These are phyloP conservation scores for Anguilla megastoma DNA, from an alignment of 2,797 vertebrate species.

Conservation along the genomic window DNA sequence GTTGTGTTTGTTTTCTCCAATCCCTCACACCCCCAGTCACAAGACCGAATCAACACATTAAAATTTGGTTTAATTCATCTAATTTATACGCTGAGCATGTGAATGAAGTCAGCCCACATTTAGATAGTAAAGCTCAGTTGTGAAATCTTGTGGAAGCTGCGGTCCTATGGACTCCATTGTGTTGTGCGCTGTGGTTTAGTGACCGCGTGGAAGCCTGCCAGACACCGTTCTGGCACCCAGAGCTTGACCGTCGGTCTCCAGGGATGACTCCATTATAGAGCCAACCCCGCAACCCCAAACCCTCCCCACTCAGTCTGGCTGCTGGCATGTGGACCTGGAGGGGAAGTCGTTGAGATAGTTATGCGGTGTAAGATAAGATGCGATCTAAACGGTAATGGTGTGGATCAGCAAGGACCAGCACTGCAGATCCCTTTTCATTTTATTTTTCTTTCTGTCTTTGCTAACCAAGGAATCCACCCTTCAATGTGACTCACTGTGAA, in stretches of 20 bases:
- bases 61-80: background rate
- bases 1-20: background rate
- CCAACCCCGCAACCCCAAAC: background rate
- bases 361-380: conserved; percentile 50
- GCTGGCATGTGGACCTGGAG: conserved; percentile 29
- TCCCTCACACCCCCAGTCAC: background rate
- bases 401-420: conserved; percentile 69
- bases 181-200: conserved; percentile 3
- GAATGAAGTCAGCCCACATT: conserved; percentile 8
- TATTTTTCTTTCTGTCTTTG: background rate
- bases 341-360: conserved; percentile 20
- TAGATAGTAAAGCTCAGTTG: background rate
- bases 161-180: conserved; percentile 28
- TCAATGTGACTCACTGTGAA: background rate
- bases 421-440: background rate
- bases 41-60: background rate
- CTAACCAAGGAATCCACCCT: background rate
- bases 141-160: conserved; percentile 12
- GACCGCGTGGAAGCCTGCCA: conserved; percentile 19
- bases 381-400: conserved; percentile 71
- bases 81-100: conserved; percentile 27
- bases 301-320: background rate
- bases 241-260: conserved; percentile 27
- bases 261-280: conserved; percentile 25
- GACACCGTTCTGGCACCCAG: conserved; percentile 25